Evolutionary conservation across 2,888 invertebrate genomes (phyloP), one percentile per base, ranked within the genome.

Genomic region (Ophion ellenae): DNA sequence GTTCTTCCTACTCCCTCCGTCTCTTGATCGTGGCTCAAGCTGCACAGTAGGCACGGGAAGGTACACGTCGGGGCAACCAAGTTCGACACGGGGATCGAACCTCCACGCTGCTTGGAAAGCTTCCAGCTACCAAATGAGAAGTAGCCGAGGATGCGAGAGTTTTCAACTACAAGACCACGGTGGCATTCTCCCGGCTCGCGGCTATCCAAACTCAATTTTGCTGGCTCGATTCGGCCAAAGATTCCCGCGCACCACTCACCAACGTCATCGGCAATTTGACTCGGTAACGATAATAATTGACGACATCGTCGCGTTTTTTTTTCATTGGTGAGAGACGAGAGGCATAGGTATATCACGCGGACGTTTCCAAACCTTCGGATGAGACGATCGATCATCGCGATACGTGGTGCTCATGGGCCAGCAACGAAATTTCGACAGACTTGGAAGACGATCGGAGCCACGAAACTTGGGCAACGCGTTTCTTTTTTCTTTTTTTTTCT

Each of bases 71-170:
- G 70, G 78, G 20, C 81, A 74, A 84, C 36, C 53, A 53, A 14
- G 14, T 53, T 53, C 53, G 53, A 53, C 36, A 57, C n/a, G 40
- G 69, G 59, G 64, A 40, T 74, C 57, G 28, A 73, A 70, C 24
- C 24, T 24, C 24, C 24, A 1, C 24, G 24, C 24, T 24, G 70
- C 57, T 64, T 40, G 75, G 78, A 74, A 59, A 70, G 84, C 75
- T 82, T 36, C 70, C 40, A 75, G 79, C 79, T 70, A 82, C 85
- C 78, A 81, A 81, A 81, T 81, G 73, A 63, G 84, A 84, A 81
- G 81, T 45, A 64, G 57, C 64, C 11, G 74, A 75, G 67, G 67
- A 53, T 53, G 57, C 61, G 47, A 83, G 47, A 81, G 59, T 64
- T 24, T 24, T 24, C 24, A 24, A 24, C 24, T 24, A 24, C 24